Evolutionary conservation across 2,797 vertebrate genomes (phyloP).

Genomic region (Nannoperca australis): DNA sequence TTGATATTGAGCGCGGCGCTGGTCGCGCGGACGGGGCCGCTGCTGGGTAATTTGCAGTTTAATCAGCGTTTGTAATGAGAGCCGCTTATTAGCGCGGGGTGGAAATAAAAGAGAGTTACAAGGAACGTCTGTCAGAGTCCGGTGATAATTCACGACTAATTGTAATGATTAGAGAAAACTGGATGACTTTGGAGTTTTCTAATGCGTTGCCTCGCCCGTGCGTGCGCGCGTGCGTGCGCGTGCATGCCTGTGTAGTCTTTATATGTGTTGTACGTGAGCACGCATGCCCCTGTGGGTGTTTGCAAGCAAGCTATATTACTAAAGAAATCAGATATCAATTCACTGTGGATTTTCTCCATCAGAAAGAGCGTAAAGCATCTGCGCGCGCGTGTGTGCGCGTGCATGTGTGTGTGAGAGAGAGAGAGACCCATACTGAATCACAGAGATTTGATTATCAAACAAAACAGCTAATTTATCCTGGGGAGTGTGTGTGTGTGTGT

Average conservation of each 20-base stretch:
- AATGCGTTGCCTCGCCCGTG: slow-evolving; percentile 69
- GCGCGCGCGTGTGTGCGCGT: neutral
- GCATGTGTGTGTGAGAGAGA: slow-evolving; percentile 24
- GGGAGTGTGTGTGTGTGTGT: slow-evolving; percentile 7
- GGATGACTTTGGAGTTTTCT: slow-evolving; percentile 99
- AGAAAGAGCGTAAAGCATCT: slow-evolving; percentile 4
- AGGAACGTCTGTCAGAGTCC: slow-evolving; percentile 99
- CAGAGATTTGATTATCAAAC: slow-evolving; percentile 92
- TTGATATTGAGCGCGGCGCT: slow-evolving; percentile 99
- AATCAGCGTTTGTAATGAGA: slow-evolving; percentile 99
- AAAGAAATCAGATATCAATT: slow-evolving; percentile 35
- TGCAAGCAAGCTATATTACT: neutral
- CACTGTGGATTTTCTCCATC: slow-evolving; percentile 36
- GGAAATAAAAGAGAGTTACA: slow-evolving; percentile 99
- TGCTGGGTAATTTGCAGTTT: slow-evolving; percentile 99
- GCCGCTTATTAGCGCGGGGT: slow-evolving; percentile 97
- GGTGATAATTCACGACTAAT: slow-evolving; percentile 99
- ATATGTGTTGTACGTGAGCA: neutral
- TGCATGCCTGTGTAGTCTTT: neutral
- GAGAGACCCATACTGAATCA: slow-evolving; percentile 85
- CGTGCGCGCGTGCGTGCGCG: neutral
- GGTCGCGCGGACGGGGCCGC: slow-evolving; percentile 96
- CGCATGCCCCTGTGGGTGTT: neutral
- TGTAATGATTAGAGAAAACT: slow-evolving; percentile 99
- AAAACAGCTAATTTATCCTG: slow-evolving; percentile 89